Percentiles rank a stretch among this genome's conserved stretches.
Evolutionary conservation across 1,140 invertebrate genomes (phyloP).

Genomic region (Heliconius eleuchia): DNA sequence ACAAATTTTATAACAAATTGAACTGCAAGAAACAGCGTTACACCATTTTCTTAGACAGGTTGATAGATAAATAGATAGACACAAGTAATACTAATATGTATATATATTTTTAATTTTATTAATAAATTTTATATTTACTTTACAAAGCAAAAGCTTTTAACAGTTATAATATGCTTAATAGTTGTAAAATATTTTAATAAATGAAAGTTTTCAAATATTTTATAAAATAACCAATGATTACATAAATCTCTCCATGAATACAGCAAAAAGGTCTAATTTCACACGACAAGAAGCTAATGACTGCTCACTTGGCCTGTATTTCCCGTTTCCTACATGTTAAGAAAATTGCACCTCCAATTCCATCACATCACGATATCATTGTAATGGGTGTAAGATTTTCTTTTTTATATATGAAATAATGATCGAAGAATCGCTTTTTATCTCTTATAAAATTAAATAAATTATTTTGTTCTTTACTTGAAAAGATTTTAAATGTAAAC

Average conservation of each 20-base stretch:
- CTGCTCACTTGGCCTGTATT: constrained; percentile 63
- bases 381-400: constrained; percentile 51
- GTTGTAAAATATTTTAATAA: constrained; percentile 4
- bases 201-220: constrained; percentile 39
- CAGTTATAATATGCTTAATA: background rate
- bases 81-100: too few species aligned
- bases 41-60: too few species aligned
- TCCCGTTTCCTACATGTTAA: constrained; percentile 63
- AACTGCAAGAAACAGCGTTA: too few species aligned
- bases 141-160: too few species aligned
- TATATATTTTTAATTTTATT: too few species aligned
- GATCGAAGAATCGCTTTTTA: background rate
- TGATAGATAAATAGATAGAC: too few species aligned
- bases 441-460: background rate
- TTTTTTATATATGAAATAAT: constrained; percentile 18
- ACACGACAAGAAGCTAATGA: constrained; percentile 55
- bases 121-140: too few species aligned
- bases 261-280: constrained; percentile 55
- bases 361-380: constrained; percentile 47
- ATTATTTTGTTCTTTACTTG: background rate
- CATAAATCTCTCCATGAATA: constrained; percentile 37
- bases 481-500: background rate
- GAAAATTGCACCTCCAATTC: constrained; percentile 62
- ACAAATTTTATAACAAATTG: too few species aligned
- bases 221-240: constrained; percentile 33